Percentiles rank a stretch among this genome's conserved stretches.
Conservation (phyloP, 2,888 invertebrate genomes). For the Caenorhabditis japonica region DNA sequence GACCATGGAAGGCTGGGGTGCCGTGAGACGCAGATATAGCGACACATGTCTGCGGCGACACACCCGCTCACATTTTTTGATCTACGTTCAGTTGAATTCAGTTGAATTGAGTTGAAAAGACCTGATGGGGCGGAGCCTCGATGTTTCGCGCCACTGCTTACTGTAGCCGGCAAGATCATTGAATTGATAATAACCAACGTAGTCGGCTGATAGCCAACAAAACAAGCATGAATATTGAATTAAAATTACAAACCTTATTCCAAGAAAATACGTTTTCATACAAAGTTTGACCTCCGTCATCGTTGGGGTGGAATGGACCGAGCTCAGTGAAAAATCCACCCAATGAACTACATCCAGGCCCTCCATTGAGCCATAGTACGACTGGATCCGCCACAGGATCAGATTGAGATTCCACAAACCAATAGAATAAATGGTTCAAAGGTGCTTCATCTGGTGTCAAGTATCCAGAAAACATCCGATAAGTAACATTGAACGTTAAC, state of each 20-base stretch:
- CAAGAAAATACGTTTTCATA: slow-evolving; percentile 74
- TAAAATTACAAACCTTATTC: slow-evolving; percentile 73
- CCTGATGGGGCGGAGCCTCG: no score
- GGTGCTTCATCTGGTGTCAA: slow-evolving; percentile 52
- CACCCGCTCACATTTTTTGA: no score
- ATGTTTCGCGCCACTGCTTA: no score
- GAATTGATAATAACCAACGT: no score
- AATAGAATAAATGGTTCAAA: slow-evolving; percentile 56
- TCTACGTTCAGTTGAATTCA: no score
- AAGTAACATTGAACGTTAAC: slow-evolving; percentile 51
- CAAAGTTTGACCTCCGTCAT: slow-evolving; percentile 70
- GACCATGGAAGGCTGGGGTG: no score
- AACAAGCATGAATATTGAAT: no score
- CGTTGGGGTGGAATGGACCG: slow-evolving; percentile 66
- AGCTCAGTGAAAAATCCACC: slow-evolving; percentile 70
- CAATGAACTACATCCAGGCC: slow-evolving; percentile 79
- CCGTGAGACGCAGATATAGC: no score
- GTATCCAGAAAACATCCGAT: slow-evolving; percentile 62
- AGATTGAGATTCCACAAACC: slow-evolving; percentile 65
- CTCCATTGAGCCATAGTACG: slow-evolving; percentile 79
- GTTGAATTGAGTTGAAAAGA: no score
- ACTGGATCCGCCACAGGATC: slow-evolving; percentile 78
- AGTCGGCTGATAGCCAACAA: no score
- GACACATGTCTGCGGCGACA: no score
- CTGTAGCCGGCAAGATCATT: no score